Evolutionary conservation across 2,113 vertebrate genomes (phyloP), one percentile per base, ranked within the genome.

Genomic region (Morone chrysops): DNA sequence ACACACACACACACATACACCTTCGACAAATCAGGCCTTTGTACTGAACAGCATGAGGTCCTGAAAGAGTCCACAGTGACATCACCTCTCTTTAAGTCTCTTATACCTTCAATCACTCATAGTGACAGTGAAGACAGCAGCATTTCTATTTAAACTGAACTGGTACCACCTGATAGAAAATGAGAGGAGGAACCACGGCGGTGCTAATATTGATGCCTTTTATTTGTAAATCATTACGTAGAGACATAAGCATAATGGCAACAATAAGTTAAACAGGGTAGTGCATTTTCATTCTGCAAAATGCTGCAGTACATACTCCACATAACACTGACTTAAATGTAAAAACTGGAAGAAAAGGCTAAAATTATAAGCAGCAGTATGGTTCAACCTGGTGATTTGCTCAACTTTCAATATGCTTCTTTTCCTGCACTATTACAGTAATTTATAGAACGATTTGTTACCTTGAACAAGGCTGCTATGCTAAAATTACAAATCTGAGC

Each of bases 11-110:
- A 61, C n/a, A 75, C 63, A 70, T 53, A 72, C 61, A 85, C 43
- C 14, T 8, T 20, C 86, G 70, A 87, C 86, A 80, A 88, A 87
- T 88, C 89, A 89, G 80, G 78, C 78, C 83, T 84, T 91, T 92
- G 89, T 83, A 80, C 51, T 56, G 47, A 87, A 25, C 80, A 85
- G 80, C 38, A 12, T 3, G 88, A 62, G 48, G 78, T 87, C 83
- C 71, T 73, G 60, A 80, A 74, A 75, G 75, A 71, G 75, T 75
- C 65, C 63, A 80, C n/a, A 7, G 47, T 53, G 80, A 76, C 84
- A 84, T 86, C 78, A 76, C 51, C 84, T 76, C 74, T 87, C 74
- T 82, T 88, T 70, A 70, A 70, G 45, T 83, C 51, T 67, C 82
- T 18, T 75, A 69, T 81, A 68, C 70, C 67, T 77, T 72, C 79